These are phyloP conservation scores for Tinamus guttatus DNA, from an alignment of 2,113 vertebrate species.

Conservation along the genomic window DNA sequence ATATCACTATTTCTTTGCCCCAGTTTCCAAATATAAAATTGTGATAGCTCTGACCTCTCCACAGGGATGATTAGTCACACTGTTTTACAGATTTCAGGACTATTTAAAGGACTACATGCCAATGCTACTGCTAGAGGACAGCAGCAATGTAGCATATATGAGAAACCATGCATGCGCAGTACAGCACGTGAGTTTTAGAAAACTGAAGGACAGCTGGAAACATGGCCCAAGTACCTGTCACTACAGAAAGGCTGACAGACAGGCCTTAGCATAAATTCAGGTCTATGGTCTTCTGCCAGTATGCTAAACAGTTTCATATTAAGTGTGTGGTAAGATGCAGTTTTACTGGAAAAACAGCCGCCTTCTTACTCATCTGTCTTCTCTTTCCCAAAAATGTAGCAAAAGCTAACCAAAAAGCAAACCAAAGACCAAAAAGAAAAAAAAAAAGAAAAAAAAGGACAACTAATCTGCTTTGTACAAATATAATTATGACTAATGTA, in stretches of 20 bases:
- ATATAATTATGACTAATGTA: not conserved
- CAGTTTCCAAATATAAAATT: constrained; percentile 59
- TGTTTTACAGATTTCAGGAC: not conserved
- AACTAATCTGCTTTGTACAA: not conserved
- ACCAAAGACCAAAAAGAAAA: no score
- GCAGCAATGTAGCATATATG: rapidly evolving
- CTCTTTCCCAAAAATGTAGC: not conserved
- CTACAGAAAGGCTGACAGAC: not conserved
- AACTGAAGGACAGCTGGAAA: not conserved
- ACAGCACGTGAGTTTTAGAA: not conserved
- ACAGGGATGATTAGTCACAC: constrained; percentile 8
- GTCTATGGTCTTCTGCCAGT: not conserved
- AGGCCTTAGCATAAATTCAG: not conserved
- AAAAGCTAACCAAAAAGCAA: not conserved
- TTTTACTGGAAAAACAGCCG: not conserved
- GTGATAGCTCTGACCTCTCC: not conserved
- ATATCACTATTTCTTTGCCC: not conserved
- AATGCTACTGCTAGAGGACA: not conserved
- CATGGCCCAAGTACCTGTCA: rapidly evolving
- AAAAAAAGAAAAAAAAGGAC: no score
- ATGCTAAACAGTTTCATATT: not conserved
- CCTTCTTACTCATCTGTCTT: not conserved
- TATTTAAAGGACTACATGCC: not conserved
- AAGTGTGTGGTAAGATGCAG: not conserved
- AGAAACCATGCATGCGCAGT: rapidly evolving